Evolutionary conservation across 2,113 vertebrate species (phyloP).

Genomic region (Setophaga petechia): DNA sequence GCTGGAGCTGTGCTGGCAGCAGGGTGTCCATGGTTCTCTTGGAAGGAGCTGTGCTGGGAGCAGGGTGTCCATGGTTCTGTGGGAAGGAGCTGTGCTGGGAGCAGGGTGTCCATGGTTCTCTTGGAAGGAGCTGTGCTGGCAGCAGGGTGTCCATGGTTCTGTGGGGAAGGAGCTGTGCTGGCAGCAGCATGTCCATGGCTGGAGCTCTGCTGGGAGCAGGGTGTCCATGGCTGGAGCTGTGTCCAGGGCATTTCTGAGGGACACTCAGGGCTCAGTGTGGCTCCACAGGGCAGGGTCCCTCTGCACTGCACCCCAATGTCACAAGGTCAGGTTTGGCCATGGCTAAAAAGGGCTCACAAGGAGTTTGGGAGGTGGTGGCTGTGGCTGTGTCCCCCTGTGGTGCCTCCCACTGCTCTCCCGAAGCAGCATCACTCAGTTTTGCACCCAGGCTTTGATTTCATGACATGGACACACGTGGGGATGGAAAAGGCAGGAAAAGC

Average conservation of each 20-base stretch:
- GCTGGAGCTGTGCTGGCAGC: no score
- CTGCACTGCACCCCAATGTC: accelerated
- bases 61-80: no score
- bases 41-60: no score
- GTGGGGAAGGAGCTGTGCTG: no score
- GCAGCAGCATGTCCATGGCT: no score
- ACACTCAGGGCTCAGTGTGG: accelerated
- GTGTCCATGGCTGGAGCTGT: accelerated
- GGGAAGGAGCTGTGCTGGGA: no score
- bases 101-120: no score
- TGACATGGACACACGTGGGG: accelerated
- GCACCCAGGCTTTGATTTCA: accelerated
- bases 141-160: no score
- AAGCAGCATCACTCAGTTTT: accelerated
- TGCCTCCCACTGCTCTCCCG: accelerated
- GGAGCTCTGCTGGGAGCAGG: no score
- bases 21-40: no score
- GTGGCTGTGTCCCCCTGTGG: neutral
- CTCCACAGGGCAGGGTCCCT: accelerated
- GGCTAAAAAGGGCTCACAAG: accelerated
- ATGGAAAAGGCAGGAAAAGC: neutral
- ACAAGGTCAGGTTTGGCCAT: neutral
- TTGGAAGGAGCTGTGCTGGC: no score
- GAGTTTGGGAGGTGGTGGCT: neutral
- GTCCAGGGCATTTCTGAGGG: accelerated